Conservation (phyloP, 2,888 invertebrate species). For the Heteromyza rotundicornis region DNA sequence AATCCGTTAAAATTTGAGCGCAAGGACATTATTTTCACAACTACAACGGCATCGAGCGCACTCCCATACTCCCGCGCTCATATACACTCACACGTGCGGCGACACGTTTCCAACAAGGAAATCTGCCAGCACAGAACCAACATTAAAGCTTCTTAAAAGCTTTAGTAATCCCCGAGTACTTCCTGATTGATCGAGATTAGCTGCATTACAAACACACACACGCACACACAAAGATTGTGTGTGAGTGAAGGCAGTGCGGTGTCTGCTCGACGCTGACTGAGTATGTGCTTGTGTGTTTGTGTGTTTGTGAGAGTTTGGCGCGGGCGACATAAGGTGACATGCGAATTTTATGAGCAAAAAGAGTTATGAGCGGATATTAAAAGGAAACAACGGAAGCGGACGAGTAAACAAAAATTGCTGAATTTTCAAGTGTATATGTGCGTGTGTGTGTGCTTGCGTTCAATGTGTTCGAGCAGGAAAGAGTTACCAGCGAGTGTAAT, state of each 20-base stretch:
- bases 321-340: not conserved
- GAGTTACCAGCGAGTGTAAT: too few relatives aligned
- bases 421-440: constrained; percentile 21
- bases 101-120: not conserved
- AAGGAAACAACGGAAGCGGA: constrained; percentile 32
- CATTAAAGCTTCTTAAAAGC: constrained; percentile 35
- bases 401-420: constrained; percentile 33
- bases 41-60: not conserved
- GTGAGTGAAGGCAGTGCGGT: not conserved
- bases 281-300: not conserved
- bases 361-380: constrained; percentile 30
- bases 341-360: not conserved
- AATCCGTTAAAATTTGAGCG: not conserved
- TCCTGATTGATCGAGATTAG: constrained; percentile 43
- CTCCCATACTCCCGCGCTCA: not conserved
- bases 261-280: not conserved
- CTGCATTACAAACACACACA: constrained; percentile 22
- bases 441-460: not conserved
- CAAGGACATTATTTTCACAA: not conserved
- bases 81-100: not conserved
- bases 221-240: not conserved
- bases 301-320: too few relatives aligned
- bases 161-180: constrained; percentile 34
- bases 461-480: too few relatives aligned
- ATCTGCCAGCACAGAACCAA: constrained; percentile 4